Evolutionary conservation across 2,113 vertebrate genomes (phyloP), one percentile per base, ranked within the genome.

Genomic region (Dicerorhinus sumatrensis): DNA sequence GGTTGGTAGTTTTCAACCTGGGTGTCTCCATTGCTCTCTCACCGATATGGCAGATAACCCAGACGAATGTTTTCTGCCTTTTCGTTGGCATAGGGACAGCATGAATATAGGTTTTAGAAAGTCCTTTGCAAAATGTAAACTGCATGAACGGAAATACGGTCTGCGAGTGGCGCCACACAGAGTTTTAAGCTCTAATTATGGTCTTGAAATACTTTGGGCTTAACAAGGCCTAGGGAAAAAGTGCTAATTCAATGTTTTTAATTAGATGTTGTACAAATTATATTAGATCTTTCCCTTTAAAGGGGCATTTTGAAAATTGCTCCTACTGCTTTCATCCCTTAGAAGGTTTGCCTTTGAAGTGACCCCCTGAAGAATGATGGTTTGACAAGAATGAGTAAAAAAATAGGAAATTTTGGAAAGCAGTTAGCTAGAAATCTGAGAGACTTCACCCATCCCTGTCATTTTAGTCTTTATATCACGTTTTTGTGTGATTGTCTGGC

Each of bases 151-250:
- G 92, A 96, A 84, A 60, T 92, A 11, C 0, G 58, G 29, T 75
- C 62, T 72, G 63, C 75, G 65, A 56, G 67, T 82, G 80, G 75
- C 3, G 4, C 51, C 80, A n/a, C 60, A 21, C 60, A 72, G 84
- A 62, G 48, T 75, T 93, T 92, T 93, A 95, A 83, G n/a, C 31
- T 89, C 89, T 89, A 39, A 80, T 96, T 96, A 82, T 48, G 69
- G n/a, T 48, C n/a, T 75, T 94, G 86, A 90, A 96, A 77, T 95
- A 88, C 56, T 91, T 79, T 70, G 58, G 46, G 70, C n/a, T 79
- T 93, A 86, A 83, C n/a, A 60, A 72, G 36, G 36, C 77, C 56
- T 65, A 72, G 46, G 76, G 56, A 17, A 70, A 73, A 97, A 63
- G 48, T 83, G 67, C 75, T 76, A 56, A 29, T 84, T 97, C 77